A percentile compares a stretch with the other conserved stretches of the same genome.
phyloP scores from a whole-genome alignment of 2,888 invertebrate species.

The Byasa hedistus region DNA sequence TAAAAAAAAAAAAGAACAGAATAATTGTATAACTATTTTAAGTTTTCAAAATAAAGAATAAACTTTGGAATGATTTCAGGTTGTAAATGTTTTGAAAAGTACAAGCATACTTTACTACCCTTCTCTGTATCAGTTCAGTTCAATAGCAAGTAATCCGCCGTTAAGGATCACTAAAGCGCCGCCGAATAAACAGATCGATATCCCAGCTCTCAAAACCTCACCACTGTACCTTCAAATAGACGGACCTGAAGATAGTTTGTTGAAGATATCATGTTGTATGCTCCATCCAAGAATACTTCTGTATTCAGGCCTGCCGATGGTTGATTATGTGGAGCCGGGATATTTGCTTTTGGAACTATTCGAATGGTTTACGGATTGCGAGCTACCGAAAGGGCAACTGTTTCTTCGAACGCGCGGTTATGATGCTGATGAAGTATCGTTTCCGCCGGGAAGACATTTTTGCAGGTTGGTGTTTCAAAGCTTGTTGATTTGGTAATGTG shows the following conservation, averaged over 20 bases:
- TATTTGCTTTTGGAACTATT: slow-evolving; percentile 62
- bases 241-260: slow-evolving; percentile 49
- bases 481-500: too few species aligned
- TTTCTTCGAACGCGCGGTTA: slow-evolving; percentile 57
- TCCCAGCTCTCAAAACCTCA: slow-evolving; percentile 52
- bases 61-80: slow-evolving; percentile 39
- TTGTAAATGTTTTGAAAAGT: slow-evolving; percentile 41
- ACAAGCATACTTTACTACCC: slow-evolving; percentile 52
- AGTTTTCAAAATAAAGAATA: too few species aligned
- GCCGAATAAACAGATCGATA: slow-evolving; percentile 45
- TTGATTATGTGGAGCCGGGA: slow-evolving; percentile 56
- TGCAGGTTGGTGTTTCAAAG: slow-evolving; percentile 50
- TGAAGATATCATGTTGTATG: slow-evolving; percentile 52
- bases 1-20: too few species aligned
- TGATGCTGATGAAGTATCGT: slow-evolving; percentile 50
- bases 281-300: slow-evolving; percentile 60
- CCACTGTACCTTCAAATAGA: slow-evolving; percentile 70
- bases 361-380: slow-evolving; percentile 60
- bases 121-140: slow-evolving; percentile 55
- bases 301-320: slow-evolving; percentile 51
- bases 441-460: slow-evolving; percentile 65
- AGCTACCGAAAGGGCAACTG: slow-evolving; percentile 48
- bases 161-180: slow-evolving; percentile 45
- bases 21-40: too few species aligned
- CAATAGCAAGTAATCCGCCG: slow-evolving; percentile 54